These are phyloP conservation scores for Pycnomerus fuliginosus DNA, from an alignment of 2,888 invertebrate genomes.

Conservation along the genomic window DNA sequence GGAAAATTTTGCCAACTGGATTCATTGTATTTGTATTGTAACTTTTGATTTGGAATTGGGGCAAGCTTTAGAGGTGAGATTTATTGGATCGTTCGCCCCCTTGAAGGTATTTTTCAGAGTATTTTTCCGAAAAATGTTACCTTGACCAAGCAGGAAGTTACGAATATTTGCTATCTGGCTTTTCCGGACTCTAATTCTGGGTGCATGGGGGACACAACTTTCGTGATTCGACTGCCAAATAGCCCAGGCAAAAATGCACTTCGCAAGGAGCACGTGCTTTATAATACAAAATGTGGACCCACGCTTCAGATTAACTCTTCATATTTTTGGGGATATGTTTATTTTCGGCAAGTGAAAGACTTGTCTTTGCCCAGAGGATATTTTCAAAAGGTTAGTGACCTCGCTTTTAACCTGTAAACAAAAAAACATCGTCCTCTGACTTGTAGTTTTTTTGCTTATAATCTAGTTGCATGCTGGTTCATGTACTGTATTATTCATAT, in stretches of 20 bases:
- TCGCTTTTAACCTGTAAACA: too few species aligned
- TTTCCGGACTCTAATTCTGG: conserved; percentile 99
- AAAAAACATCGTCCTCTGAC: too few species aligned
- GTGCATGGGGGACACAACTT: conserved; percentile 98
- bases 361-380: conserved; percentile 90
- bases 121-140: conserved; percentile 79
- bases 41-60: conserved; percentile 98
- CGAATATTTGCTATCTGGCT: conserved; percentile 95
- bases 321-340: conserved; percentile 96
- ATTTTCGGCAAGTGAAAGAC: conserved; percentile 96
- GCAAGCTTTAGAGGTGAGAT: conserved; percentile 87
- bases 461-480: too few species aligned
- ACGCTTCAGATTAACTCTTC: conserved; percentile 78
- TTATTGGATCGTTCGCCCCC: conserved; percentile 9
- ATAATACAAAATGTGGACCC: conserved; percentile 76
- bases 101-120: conserved; percentile 56
- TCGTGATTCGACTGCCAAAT: conserved; percentile 87
- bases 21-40: conserved; percentile 96
- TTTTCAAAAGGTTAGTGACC: conserved; percentile 98
- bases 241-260: conserved; percentile 57
- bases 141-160: conserved; percentile 81
- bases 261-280: conserved; percentile 61
- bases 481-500: too few species aligned
- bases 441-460: too few species aligned
- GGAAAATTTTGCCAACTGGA: conserved; percentile 87